A percentile compares a stretch with the other conserved stretches of the same genome.
Conservation (phyloP, 2,888 invertebrate species). For the Leuctra nigra region DNA sequence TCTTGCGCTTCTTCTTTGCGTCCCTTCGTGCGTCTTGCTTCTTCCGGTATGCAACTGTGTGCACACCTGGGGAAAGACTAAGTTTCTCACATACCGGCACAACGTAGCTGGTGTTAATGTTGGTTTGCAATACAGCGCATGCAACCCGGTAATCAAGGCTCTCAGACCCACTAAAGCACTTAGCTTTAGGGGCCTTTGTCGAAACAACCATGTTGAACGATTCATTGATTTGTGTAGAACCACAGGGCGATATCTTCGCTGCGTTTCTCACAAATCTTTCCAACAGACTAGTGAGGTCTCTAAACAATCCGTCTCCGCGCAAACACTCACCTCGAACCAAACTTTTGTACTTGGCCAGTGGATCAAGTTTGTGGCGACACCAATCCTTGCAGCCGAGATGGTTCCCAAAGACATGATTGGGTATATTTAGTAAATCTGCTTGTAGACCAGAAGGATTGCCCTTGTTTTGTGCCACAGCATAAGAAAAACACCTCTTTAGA, state of each 20-base stretch:
- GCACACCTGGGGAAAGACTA: neutral
- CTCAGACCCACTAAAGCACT: constrained; percentile 25
- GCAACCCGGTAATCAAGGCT: constrained; percentile 26
- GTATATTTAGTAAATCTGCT: constrained; percentile 23
- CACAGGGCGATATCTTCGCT: constrained; percentile 25
- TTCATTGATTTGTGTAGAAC: constrained; percentile 28
- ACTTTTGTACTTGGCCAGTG: too few relatives aligned
- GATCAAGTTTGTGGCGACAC: too few relatives aligned
- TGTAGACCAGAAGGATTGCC: neutral
- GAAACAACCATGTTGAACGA: constrained; percentile 25
- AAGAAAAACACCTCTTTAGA: neutral
- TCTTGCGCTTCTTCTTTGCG: neutral
- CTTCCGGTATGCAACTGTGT: constrained; percentile 6
- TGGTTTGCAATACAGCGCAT: constrained; percentile 26
- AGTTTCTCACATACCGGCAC: constrained; percentile 7
- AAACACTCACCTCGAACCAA: too few relatives aligned
- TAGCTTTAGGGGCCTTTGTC: constrained; percentile 27
- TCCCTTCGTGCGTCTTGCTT: neutral
- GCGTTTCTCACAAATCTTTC: constrained; percentile 22
- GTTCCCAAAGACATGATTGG: constrained; percentile 21
- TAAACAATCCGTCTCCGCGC: too few relatives aligned
- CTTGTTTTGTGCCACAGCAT: constrained; percentile 10
- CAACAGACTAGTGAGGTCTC: too few relatives aligned
- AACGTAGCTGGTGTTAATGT: constrained; percentile 26
- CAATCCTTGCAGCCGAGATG: too few relatives aligned